Percentiles rank a stretch among this genome's conserved stretches.
phyloP scores from a whole-genome alignment of 1,140 invertebrate species.

The Zaprionus africanus region DNA sequence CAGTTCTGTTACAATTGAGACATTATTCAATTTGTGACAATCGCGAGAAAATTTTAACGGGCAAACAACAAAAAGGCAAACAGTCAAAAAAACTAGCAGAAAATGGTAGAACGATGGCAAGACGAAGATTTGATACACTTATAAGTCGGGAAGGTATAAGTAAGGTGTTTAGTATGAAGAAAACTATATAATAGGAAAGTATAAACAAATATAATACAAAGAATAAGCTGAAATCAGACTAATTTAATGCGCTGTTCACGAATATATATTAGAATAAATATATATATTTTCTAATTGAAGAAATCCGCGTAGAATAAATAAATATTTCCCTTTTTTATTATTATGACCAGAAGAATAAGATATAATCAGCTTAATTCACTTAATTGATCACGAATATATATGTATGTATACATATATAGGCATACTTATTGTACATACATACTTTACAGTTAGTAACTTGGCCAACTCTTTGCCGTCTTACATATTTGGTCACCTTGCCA shows the following conservation, averaged over 20 bases:
- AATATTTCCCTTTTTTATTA: neutral
- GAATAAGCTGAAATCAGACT: neutral
- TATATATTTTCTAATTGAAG: neutral
- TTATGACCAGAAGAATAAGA: neutral
- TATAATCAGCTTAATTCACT: neutral
- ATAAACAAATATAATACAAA: neutral
- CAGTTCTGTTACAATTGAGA: conserved; percentile 65
- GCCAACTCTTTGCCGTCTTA: neutral
- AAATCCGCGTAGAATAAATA: neutral
- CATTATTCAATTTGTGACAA: conserved; percentile 82
- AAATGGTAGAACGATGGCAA: neutral
- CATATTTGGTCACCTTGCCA: neutral
- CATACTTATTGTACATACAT: neutral
- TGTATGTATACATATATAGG: neutral
- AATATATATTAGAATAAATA: neutral
- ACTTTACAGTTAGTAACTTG: neutral
- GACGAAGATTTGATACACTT: neutral
- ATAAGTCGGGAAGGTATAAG: neutral
- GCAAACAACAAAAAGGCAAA: conserved; percentile 13
- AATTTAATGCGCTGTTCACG: neutral
- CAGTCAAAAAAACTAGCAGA: conserved; percentile 18
- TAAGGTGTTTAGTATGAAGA: neutral
- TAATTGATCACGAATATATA: neutral
- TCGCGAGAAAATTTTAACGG: conserved; percentile 59
- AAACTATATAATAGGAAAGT: neutral